Base-by-base conservation (phyloP, 2,888 invertebrate species). In the Alloplasta piceator region DNA sequence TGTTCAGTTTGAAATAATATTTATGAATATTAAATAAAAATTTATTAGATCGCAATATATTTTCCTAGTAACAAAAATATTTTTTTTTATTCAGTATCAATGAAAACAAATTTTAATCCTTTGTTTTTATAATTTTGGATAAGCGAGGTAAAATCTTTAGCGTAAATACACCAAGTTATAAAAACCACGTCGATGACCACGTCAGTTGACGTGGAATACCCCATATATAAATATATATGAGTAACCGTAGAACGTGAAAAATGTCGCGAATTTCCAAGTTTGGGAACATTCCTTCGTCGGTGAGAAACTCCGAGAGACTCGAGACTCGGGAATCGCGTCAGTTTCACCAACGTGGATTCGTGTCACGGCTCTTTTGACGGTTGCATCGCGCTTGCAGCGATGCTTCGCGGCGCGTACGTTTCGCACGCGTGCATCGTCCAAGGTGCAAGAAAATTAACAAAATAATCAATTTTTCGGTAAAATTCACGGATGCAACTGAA, bases 191-290 rank as follows among this genome's bases (percentile, higher is more conserved):
- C n/a, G n/a, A n/a, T n/a, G n/a, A n/a, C n/a, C n/a, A n/a, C n/a
- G n/a, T n/a, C n/a, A n/a, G n/a, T n/a, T n/a, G n/a, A n/a, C n/a
- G n/a, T n/a, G n/a, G n/a, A n/a, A n/a, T n/a, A n/a, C n/a, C n/a
- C n/a, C n/a, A n/a, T n/a, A n/a, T n/a, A n/a, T n/a, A n/a, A n/a
- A n/a, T n/a, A n/a, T n/a, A 50, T n/a, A 6, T 50, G 50, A 56
- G 26, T 58, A 48, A 68, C 41, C 74, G 86, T 89, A 88, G 89
- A 82, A 84, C 67, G 82, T 83, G 79, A 85, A 86, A 89, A 90
- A 90, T 89, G 89, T 87, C 85, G 89, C 87, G 87, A 89, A 90
- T 89, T 90, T 89, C 90, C 90, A 90, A 90, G 87, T 89, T 90
- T 89, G 90, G 89, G 86, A 89, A 86, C 86, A 89, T 87, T 90